Conservation (phyloP, 2,113 vertebrate genomes). For the Pogonocichla stellata region DNA sequence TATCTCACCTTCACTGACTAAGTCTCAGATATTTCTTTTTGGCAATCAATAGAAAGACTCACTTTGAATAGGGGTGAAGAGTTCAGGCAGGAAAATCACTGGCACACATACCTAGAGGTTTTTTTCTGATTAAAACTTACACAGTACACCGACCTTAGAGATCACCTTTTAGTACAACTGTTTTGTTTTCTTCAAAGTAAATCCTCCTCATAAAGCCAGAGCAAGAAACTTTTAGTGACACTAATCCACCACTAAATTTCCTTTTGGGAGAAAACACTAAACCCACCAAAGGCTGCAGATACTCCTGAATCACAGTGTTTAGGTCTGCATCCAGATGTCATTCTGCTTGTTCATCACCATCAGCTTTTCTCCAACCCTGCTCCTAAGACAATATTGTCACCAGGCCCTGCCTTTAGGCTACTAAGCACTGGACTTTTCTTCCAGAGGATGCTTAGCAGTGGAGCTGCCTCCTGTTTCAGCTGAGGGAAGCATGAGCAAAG, state of each 20-base stretch:
- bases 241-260: not conserved
- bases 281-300: not conserved
- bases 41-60: not conserved
- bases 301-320: not conserved
- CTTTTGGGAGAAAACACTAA: not conserved
- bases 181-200: not conserved
- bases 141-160: not conserved
- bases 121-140: not conserved
- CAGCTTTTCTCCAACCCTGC: not conserved
- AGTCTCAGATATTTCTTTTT: not conserved
- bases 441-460: not conserved
- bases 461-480: not conserved
- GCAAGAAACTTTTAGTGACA: not conserved
- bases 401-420: not conserved
- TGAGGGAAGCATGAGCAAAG: not conserved
- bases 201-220: not conserved
- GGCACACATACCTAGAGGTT: not conserved
- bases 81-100: not conserved
- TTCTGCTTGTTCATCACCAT: not conserved
- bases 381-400: not conserved
- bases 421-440: not conserved
- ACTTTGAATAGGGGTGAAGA: not conserved
- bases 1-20: not conserved
- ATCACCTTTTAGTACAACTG: not conserved
- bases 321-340: not conserved